A percentile compares a stretch with the other conserved stretches of the same genome.
Conservation (phyloP, 2,113 vertebrate genomes). For the Pavo muticus region DNA sequence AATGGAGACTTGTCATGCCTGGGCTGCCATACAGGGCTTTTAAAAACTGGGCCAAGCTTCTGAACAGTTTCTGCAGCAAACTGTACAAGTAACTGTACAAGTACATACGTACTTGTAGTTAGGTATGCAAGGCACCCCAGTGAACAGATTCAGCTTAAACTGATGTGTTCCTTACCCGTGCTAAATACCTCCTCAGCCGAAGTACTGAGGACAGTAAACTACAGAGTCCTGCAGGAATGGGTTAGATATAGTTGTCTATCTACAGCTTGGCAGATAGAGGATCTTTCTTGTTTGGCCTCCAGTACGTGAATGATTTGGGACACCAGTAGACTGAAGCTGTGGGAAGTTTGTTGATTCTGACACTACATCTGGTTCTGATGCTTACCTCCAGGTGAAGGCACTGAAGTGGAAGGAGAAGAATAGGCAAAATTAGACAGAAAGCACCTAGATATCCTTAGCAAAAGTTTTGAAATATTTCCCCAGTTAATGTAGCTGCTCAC, state of each 20-base stretch:
- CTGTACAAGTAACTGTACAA: neutral
- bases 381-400: neutral
- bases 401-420: neutral
- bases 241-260: accelerated
- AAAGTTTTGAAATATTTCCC: neutral
- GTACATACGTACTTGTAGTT: neutral
- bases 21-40: neutral
- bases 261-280: neutral
- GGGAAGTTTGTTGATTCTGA: neutral
- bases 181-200: neutral
- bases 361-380: neutral
- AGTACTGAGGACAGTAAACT: neutral
- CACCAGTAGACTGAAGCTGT: neutral
- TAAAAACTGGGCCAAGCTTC: neutral
- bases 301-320: neutral
- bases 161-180: neutral
- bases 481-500: neutral
- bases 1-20: neutral
- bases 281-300: neutral
- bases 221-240: neutral
- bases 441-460: neutral
- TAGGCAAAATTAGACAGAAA: neutral
- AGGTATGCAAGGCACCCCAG: neutral
- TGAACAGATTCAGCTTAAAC: neutral
- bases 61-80: neutral